phyloP scores from a whole-genome alignment of 2,797 vertebrate species.

The Tokudaia muenninki region DNA sequence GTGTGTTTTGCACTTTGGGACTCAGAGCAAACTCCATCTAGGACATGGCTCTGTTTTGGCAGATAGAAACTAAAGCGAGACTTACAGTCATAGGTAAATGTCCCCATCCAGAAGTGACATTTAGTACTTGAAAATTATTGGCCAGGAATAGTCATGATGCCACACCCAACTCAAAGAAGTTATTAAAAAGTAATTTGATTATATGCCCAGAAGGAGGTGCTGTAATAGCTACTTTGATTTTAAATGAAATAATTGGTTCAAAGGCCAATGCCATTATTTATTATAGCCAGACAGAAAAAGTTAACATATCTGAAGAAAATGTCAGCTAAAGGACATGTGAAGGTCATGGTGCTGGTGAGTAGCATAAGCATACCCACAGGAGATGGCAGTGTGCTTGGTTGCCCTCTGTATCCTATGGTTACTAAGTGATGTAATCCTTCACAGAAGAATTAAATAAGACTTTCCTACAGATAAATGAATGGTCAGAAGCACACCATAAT shows the following conservation, averaged over 20 bases:
- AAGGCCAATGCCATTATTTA: not conserved
- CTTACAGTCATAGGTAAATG: not conserved
- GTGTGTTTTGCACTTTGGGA: not conserved
- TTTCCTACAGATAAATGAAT: not conserved
- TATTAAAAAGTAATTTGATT: not conserved
- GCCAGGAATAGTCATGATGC: not conserved
- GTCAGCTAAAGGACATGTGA: not conserved
- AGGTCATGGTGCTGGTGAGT: not conserved
- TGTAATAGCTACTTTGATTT: not conserved
- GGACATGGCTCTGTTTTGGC: not conserved
- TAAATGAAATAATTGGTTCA: not conserved
- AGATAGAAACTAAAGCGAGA: not conserved
- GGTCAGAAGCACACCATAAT: not conserved
- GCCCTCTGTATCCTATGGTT: not conserved
- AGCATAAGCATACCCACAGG: not conserved
- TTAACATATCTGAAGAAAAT: not conserved
- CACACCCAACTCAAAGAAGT: not conserved
- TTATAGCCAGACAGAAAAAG: not conserved
- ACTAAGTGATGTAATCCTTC: not conserved
- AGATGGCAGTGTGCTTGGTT: not conserved
- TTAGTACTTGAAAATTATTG: not conserved
- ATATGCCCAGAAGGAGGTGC: not conserved
- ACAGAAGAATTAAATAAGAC: not conserved
- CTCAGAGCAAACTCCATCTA: not conserved
- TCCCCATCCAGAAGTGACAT: not conserved